Conservation (phyloP, 2,113 vertebrate genomes). For the Hydrolagus affinis region DNA sequence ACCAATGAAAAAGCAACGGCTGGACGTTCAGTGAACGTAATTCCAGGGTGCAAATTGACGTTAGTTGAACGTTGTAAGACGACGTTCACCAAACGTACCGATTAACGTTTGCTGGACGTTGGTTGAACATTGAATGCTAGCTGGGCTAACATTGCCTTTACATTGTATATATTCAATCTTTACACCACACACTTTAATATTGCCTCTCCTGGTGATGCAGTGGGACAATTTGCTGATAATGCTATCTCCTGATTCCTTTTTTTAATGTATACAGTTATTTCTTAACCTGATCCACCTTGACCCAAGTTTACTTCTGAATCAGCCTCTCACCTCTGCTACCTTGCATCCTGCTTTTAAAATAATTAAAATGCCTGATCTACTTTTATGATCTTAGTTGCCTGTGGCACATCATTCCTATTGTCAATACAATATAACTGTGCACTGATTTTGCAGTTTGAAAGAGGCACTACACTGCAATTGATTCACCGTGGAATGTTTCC, state of each 20-base stretch:
- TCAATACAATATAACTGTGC: background rate
- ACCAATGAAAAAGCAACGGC: no score
- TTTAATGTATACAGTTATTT: background rate
- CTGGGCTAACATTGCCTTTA: no score
- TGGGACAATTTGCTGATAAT: background rate
- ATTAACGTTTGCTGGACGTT: no score
- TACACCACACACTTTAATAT: background rate
- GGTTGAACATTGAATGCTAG: no score
- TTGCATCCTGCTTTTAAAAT: conserved; percentile 25
- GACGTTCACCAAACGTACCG: no score
- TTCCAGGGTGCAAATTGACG: no score
- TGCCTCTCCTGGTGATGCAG: background rate
- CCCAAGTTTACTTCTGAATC: conserved; percentile 19
- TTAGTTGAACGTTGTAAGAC: no score
- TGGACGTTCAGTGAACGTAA: no score
- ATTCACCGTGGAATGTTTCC: no score
- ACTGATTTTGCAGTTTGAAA: conserved; percentile 1
- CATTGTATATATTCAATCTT: background rate
- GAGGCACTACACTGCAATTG: no score
- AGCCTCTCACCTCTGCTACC: conserved; percentile 1
- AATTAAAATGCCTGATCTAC: background rate
- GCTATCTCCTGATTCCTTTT: background rate
- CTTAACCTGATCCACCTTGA: conserved; percentile 6
- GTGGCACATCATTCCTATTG: background rate
- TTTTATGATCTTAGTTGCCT: conserved; percentile 16